Evolutionary conservation across 2,113 vertebrate species (phyloP).

Genomic region (Platysternon megacephalum): DNA sequence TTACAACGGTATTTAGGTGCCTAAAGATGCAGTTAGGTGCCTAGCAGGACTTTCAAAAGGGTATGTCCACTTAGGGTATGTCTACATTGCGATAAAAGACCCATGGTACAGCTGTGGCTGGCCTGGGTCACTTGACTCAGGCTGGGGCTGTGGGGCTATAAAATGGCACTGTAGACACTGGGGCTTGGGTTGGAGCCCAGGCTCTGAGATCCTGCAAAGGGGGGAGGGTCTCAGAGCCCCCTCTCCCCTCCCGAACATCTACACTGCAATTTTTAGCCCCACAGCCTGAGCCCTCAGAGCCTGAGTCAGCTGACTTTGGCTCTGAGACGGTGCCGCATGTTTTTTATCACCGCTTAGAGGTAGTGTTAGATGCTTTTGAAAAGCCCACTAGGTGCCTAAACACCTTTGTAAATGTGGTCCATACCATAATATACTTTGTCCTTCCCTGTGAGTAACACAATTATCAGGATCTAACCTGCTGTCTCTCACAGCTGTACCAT

Average conservation of each 20-base stretch:
- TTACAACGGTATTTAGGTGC: slow-evolving; percentile 51
- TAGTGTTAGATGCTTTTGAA: slow-evolving; percentile 25
- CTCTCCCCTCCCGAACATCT: too few species aligned
- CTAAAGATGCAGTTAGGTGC: not conserved
- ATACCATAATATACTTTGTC: not conserved
- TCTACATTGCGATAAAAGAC: not conserved
- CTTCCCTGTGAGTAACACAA: slow-evolving; percentile 62
- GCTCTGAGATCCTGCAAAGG: not conserved
- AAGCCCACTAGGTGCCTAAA: slow-evolving; percentile 59
- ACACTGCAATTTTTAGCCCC: not conserved
- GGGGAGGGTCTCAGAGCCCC: not conserved
- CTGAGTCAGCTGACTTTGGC: not conserved
- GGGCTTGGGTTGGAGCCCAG: not conserved
- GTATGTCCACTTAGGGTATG: slow-evolving; percentile 50
- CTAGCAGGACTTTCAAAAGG: slow-evolving; percentile 31
- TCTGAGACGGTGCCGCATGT: not conserved
- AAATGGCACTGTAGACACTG: not conserved
- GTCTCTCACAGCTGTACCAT: slow-evolving; percentile 13
- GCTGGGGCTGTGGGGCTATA: not conserved
- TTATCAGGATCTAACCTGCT: not conserved
- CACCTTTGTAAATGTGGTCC: slow-evolving; percentile 37
- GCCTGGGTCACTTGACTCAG: not conserved
- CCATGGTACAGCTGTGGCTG: not conserved
- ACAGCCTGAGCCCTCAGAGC: not conserved
- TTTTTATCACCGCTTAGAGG: not conserved